Percentiles rank a stretch among this genome's conserved stretches.
These are phyloP conservation scores for Pygocentrus nattereri DNA, from an alignment of 2,797 vertebrate genomes.

Conservation along the genomic window DNA sequence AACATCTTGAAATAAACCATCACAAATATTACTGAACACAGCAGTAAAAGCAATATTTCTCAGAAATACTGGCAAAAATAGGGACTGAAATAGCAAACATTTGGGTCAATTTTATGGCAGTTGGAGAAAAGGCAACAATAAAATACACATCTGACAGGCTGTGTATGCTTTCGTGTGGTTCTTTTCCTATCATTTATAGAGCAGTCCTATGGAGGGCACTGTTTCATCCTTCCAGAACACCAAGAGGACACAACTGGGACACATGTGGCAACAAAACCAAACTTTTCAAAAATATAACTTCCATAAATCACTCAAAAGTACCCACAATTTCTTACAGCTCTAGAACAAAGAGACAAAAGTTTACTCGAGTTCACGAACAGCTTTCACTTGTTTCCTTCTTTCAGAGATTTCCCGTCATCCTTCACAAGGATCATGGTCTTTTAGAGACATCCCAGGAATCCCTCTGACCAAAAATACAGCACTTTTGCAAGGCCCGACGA, in stretches of 20 bases:
- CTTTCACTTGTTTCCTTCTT: slow-evolving; percentile 58
- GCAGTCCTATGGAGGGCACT: slow-evolving; percentile 69
- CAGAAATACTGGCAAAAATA: not conserved
- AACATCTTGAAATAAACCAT: no score
- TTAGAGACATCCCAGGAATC: slow-evolving; percentile 42
- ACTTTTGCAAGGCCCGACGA: slow-evolving; percentile 27
- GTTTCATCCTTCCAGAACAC: slow-evolving; percentile 58
- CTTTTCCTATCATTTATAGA: not conserved
- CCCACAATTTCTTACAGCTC: slow-evolving; percentile 29
- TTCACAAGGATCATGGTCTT: not conserved
- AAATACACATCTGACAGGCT: not conserved
- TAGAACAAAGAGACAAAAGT: slow-evolving; percentile 16
- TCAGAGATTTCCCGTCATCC: slow-evolving; percentile 48
- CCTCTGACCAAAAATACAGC: slow-evolving; percentile 45
- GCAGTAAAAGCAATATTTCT: no score
- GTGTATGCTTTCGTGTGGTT: not conserved
- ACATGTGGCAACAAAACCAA: slow-evolving; percentile 42
- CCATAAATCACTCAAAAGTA: slow-evolving; percentile 43
- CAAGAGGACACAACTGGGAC: slow-evolving; percentile 31
- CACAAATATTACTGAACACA: no score
- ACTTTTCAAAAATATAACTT: slow-evolving; percentile 11
- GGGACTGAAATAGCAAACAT: slow-evolving; percentile 5
- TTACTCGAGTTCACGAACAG: slow-evolving; percentile 45
- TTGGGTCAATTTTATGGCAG: not conserved
- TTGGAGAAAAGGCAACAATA: not conserved